Percentiles rank a stretch among this genome's conserved stretches.
Conservation (phyloP, 2,888 invertebrate genomes). For the Epinotia demarniana region DNA sequence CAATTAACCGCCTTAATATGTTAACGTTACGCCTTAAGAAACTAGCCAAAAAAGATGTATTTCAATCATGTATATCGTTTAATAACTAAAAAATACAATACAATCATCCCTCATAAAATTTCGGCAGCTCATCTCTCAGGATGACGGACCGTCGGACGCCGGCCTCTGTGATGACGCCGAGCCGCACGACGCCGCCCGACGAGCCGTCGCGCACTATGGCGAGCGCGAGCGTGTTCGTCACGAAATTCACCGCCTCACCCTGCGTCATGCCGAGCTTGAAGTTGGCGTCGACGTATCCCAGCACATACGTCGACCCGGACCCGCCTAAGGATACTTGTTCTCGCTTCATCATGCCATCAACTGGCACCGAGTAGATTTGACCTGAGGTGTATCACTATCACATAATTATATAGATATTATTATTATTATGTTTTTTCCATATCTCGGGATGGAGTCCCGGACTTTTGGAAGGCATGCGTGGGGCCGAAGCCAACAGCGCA, state of each 20-base stretch:
- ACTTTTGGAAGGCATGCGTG: too few species aligned
- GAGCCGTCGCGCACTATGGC: constrained; percentile 97
- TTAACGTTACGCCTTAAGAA: too few species aligned
- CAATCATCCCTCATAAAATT: constrained; percentile 89
- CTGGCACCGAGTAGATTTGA: constrained; percentile 89
- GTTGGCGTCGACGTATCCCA: constrained; percentile 97
- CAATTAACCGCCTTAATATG: too few species aligned
- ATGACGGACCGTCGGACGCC: constrained; percentile 92
- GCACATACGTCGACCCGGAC: constrained; percentile 97
- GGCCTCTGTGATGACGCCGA: constrained; percentile 93
- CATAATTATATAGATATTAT: too few species aligned
- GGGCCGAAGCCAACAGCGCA: too few species aligned
- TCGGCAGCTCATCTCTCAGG: constrained; percentile 88
- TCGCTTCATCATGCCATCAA: constrained; percentile 96
- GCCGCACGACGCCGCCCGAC: constrained; percentile 96
- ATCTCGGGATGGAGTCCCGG: too few species aligned
- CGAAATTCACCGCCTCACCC: constrained; percentile 94
- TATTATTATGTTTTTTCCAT: too few species aligned
- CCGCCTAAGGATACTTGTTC: constrained; percentile 96
- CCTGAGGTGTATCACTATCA: too few species aligned
- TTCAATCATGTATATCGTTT: too few species aligned
- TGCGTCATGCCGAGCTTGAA: constrained; percentile 94
- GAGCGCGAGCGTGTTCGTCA: constrained; percentile 93
- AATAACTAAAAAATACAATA: too few species aligned
- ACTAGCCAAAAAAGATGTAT: too few species aligned